Evolutionary conservation across 2,888 invertebrate genomes (phyloP).

Genomic region (Dusona sp.): DNA sequence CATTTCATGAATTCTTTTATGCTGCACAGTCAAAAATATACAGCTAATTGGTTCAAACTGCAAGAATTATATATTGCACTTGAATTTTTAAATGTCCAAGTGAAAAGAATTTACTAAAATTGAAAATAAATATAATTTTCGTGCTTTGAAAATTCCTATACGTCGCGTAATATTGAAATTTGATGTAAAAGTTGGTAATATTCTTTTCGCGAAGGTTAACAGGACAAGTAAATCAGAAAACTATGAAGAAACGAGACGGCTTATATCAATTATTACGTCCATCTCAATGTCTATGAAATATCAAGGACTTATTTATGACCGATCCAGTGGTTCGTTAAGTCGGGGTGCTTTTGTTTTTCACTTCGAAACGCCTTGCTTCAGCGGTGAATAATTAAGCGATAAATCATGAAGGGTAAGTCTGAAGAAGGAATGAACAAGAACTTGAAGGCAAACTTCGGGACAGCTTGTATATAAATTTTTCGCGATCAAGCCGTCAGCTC

Average conservation of each 20-base stretch:
- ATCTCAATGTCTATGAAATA: neutral
- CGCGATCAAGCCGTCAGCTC: slow-evolving; percentile 38
- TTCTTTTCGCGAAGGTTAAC: neutral
- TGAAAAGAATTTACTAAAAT: no score
- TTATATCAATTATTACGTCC: neutral
- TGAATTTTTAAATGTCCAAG: no score
- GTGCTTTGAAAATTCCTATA: no score
- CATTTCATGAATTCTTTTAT: no score
- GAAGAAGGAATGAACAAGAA: neutral
- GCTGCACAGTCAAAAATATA: no score
- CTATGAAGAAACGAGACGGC: neutral
- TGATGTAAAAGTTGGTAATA: neutral
- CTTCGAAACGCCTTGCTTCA: neutral
- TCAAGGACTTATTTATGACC: neutral
- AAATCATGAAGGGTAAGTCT: neutral
- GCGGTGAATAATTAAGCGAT: neutral
- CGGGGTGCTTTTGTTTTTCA: neutral
- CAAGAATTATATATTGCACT: no score
- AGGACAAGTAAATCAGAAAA: neutral
- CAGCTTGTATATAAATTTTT: neutral
- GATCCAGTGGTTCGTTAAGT: neutral
- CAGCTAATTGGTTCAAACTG: no score
- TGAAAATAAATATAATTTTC: neutral
- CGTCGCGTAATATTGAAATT: neutral
- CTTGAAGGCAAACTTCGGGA: neutral